These are phyloP conservation scores for Ophion ellenae DNA, from an alignment of 2,888 invertebrate species.

Conservation along the genomic window DNA sequence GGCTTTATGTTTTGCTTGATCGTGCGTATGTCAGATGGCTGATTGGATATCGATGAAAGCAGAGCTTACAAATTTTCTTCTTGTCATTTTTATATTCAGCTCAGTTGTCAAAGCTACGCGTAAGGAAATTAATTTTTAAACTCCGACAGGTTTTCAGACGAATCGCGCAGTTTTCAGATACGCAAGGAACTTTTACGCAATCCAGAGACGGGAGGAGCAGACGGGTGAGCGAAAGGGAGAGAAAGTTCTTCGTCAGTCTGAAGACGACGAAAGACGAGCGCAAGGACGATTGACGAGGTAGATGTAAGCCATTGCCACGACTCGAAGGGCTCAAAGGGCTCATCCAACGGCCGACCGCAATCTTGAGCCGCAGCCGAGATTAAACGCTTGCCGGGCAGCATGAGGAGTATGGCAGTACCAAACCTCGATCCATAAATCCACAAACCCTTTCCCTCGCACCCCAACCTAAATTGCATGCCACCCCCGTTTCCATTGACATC, in stretches of 20 bases:
- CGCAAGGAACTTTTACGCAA: slow-evolving; percentile 20
- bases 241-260: not conserved
- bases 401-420: slow-evolving; percentile 30
- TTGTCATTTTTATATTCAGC: not conserved
- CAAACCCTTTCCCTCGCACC: slow-evolving; percentile 22
- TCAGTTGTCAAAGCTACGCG: not conserved
- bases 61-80: not conserved
- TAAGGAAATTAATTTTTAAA: slow-evolving; percentile 29
- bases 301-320: slow-evolving; percentile 51
- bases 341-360: slow-evolving; percentile 54
- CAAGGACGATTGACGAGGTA: slow-evolving; percentile 61
- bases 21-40: slow-evolving; percentile 22
- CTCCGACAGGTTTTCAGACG: slow-evolving; percentile 29
- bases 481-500: not conserved
- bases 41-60: slow-evolving; percentile 42
- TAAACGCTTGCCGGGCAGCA: slow-evolving; percentile 42
- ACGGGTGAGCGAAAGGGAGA: not conserved
- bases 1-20: no score
- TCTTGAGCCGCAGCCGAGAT: slow-evolving; percentile 62
- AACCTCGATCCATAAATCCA: slow-evolving; percentile 59
- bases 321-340: slow-evolving; percentile 63
- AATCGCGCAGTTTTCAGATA: not conserved
- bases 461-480: slow-evolving; percentile 14
- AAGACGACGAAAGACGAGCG: slow-evolving; percentile 34
- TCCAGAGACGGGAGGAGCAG: slow-evolving; percentile 10